A percentile compares a stretch with the other conserved stretches of the same genome.
Conservation (phyloP, 2,113 vertebrate genomes). For the Carassius gibelio region DNA sequence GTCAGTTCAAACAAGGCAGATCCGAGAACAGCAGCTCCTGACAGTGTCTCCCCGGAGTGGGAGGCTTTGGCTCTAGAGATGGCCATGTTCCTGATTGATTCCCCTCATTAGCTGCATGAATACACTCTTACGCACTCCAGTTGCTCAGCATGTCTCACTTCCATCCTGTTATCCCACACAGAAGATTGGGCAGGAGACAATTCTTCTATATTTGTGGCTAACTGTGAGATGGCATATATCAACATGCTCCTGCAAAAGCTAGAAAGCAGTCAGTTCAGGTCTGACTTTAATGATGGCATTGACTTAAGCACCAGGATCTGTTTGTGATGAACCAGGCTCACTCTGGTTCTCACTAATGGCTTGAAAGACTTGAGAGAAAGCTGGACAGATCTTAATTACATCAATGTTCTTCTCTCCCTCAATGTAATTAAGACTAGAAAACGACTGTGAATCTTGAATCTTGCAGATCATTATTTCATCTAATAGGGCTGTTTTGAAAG, state of each 20-base stretch:
- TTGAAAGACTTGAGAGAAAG: constrained; percentile 46
- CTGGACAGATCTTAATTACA: constrained; percentile 65
- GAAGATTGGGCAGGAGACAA: constrained; percentile 23
- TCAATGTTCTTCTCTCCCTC: constrained; percentile 60
- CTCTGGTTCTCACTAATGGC: constrained; percentile 62
- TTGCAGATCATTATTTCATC: neutral
- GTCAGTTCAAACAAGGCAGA: neutral
- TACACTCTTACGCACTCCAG: constrained; percentile 15
- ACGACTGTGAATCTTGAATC: constrained; percentile 44
- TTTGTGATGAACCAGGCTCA: constrained; percentile 17
- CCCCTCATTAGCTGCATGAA: constrained; percentile 40
- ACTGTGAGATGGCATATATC: constrained; percentile 27
- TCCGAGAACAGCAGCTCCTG: neutral
- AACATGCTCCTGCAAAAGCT: constrained; percentile 16
- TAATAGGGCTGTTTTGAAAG: neutral
- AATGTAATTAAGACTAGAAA: constrained; percentile 58
- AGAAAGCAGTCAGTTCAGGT: constrained; percentile 39
- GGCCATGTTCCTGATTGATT: constrained; percentile 33
- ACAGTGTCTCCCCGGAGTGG: neutral
- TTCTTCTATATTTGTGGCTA: constrained; percentile 24
- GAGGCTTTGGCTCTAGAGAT: constrained; percentile 11
- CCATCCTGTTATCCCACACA: constrained; percentile 30
- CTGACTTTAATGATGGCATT: constrained; percentile 46
- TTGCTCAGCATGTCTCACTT: constrained; percentile 12
- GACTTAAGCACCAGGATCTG: constrained; percentile 41